Percentiles rank a stretch among this genome's conserved stretches.
phyloP scores from a whole-genome alignment of 2,113 vertebrate genomes.

The Microtus richardsoni region DNA sequence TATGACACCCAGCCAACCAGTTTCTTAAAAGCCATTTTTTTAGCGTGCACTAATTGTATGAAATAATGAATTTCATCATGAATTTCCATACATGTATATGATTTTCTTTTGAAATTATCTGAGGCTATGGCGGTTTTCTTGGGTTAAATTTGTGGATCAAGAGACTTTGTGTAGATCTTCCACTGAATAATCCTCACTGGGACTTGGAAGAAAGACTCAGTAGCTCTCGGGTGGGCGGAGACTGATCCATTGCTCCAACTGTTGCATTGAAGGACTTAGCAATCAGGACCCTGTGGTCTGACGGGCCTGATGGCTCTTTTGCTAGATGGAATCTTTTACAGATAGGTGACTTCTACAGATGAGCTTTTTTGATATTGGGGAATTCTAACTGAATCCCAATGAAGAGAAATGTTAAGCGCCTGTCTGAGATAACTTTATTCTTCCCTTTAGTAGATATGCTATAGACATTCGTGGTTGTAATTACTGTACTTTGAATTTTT shows the following conservation, averaged over 20 bases:
- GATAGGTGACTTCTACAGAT: background rate
- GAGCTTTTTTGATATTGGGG: background rate
- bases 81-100: background rate
- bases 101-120: conserved; percentile 47
- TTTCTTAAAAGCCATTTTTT: background rate
- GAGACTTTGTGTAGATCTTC: background rate
- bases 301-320: background rate
- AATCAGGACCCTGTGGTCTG: background rate
- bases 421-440: background rate
- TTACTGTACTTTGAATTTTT: conserved; percentile 1
- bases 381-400: background rate
- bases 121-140: background rate
- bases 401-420: background rate
- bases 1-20: too few species aligned
- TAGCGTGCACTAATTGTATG: background rate
- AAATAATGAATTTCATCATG: background rate
- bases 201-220: background rate
- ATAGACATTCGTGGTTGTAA: background rate
- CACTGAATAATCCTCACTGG: background rate
- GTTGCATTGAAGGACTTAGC: background rate
- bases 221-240: background rate
- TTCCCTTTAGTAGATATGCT: background rate
- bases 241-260: background rate
- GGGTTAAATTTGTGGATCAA: background rate
- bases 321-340: background rate